Evolutionary conservation across 1,140 invertebrate genomes (phyloP).

Genomic region (Drepana arcuata): DNA sequence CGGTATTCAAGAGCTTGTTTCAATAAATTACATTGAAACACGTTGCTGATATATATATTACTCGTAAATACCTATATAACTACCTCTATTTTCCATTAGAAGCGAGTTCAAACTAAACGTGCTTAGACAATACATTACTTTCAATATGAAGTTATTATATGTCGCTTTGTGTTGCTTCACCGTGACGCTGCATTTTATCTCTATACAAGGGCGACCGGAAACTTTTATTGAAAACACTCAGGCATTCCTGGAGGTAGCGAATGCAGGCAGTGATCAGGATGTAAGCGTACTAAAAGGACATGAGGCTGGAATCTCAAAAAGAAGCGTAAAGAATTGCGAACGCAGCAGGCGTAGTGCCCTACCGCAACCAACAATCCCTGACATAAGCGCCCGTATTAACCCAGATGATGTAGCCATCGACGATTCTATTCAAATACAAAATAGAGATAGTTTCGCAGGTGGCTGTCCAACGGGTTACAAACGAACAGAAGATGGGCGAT

Average conservation of each 20-base stretch:
- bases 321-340: no score
- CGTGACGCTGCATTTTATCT: no score
- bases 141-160: slow-evolving; percentile 21
- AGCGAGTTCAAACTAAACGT: slow-evolving; percentile 18
- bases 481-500: slow-evolving; percentile 34
- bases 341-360: no score
- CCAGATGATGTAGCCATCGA: slow-evolving; percentile 4
- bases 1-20: no score
- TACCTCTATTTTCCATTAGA: slow-evolving; percentile 6
- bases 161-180: slow-evolving; percentile 11
- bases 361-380: no score
- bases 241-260: no score
- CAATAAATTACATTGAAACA: slow-evolving; percentile 4
- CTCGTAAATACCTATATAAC: slow-evolving; percentile 17
- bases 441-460: slow-evolving; percentile 33
- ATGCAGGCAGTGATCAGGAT: no score
- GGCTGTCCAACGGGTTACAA: slow-evolving; percentile 31
- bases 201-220: no score
- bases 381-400: slow-evolving; percentile 2
- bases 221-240: no score
- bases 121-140: slow-evolving; percentile 4
- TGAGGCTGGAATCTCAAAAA: no score
- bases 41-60: slow-evolving; percentile 10
- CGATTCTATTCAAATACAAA: slow-evolving; percentile 20
- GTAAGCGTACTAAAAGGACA: no score